Evolutionary conservation across 2,113 vertebrate species (phyloP).

Genomic region (Sceloporus undulatus): DNA sequence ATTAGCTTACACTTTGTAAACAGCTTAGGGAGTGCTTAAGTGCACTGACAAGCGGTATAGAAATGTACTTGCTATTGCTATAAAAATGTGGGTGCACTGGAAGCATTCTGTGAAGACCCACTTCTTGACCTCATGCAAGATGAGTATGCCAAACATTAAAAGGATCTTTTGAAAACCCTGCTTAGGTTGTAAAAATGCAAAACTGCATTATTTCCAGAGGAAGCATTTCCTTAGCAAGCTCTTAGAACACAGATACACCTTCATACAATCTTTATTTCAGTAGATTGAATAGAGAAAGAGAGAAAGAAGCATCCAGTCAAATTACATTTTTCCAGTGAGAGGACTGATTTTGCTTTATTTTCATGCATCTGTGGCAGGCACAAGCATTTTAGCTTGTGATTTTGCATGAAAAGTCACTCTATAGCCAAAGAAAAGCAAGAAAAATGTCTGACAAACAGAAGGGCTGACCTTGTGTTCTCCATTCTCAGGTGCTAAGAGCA

Average conservation of each 20-base stretch:
- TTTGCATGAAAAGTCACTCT: not conserved
- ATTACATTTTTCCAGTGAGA: not conserved
- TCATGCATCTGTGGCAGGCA: not conserved
- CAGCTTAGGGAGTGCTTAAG: too few relatives aligned
- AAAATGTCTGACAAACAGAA: not conserved
- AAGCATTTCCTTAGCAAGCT: conserved; percentile 2
- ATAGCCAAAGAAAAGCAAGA: not conserved
- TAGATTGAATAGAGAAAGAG: not conserved
- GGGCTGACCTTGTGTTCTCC: accelerated
- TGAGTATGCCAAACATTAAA: not conserved
- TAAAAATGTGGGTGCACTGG: not conserved
- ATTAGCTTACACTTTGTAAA: too few relatives aligned
- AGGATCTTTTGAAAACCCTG: not conserved
- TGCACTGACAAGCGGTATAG: too few relatives aligned
- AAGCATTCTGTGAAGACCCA: not conserved
- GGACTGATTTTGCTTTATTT: not conserved
- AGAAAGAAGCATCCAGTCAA: not conserved
- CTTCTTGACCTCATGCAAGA: not conserved
- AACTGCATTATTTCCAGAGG: not conserved
- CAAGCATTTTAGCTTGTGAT: not conserved
- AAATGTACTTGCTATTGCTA: too few relatives aligned
- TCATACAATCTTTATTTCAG: not conserved
- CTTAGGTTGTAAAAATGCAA: not conserved
- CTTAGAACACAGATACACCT: not conserved
- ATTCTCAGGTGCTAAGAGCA: accelerated